Conservation (phyloP, 2,113 vertebrate genomes). For the Elanus axillaris region DNA sequence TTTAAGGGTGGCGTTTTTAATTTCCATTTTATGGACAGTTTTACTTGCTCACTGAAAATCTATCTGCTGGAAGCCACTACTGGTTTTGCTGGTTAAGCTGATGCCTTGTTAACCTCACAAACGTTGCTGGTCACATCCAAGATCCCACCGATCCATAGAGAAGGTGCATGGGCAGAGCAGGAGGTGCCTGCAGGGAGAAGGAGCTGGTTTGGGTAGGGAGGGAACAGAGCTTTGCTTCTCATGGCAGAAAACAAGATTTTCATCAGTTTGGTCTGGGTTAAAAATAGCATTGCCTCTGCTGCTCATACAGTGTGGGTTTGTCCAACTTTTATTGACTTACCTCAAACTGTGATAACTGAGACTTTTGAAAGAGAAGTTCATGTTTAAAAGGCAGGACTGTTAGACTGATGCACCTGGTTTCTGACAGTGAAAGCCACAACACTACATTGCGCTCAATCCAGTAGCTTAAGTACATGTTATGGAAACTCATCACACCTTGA, state of each 20-base stretch:
- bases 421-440: not conserved
- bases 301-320: not conserved
- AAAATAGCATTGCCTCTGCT: not conserved
- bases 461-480: not conserved
- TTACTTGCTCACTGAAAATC: not conserved
- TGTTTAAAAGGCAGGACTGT: too few relatives aligned
- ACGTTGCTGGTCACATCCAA: too few relatives aligned
- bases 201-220: not conserved
- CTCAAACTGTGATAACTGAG: too few relatives aligned
- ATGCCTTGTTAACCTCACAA: not conserved
- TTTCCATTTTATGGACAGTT: not conserved
- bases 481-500: not conserved
- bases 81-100: not conserved
- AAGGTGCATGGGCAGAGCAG: not conserved
- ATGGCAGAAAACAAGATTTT: not conserved
- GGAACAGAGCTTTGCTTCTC: not conserved
- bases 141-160: not conserved
- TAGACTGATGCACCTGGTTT: not conserved
- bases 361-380: not conserved
- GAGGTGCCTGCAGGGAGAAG: not conserved
- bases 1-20: not conserved
- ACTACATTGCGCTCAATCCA: not conserved
- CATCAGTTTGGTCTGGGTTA: not conserved
- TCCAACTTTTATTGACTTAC: not conserved
- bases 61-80: not conserved